Evolutionary conservation across 2,797 vertebrate genomes (phyloP), one percentile per base, ranked within the genome.

Genomic region (Brachymystax lenok): DNA sequence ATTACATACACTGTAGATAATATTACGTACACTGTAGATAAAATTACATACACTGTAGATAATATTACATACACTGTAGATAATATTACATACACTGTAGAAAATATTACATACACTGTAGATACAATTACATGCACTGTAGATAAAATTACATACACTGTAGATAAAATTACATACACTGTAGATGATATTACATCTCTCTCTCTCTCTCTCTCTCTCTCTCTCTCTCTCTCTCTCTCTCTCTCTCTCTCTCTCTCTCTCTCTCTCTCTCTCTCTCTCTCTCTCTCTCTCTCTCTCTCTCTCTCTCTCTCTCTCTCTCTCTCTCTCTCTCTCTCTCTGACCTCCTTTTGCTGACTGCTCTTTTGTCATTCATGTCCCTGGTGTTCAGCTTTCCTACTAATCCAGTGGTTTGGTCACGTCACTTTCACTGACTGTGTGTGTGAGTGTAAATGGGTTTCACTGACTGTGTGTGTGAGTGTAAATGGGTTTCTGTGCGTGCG

Each of bases 271-370:
- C 24, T 77, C 8, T 8, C 33, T 33, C 33, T 63, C 30, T 27
- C n/a, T 50, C 33, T 76, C 28, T 35, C 19, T 75, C 27, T 56
- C 8, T 51, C 24, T 68, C 5, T 68, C 74, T 52, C 4, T 12
- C 33, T 70, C 14, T 8, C 17, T 1, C 13, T 1, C 24, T 83
- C 52, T 69, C 80, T 74, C 64, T 0, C 64, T 35, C 78, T 82
- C 79, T 77, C 75, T 78, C 71, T 19, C 63, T 7, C 46, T 69
- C 82, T 71, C 74, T 56, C 75, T 73, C 69, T 83, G 84, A 84
- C 88, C 85, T 90, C 80, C 66, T 87, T 87, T 84, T 85, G 77
- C 75, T 83, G 76, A n/a, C 76, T 84, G 79, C 79, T 80, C 78
- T 78, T 81, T 86, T 88, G 84, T 87, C 71, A 69, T 71, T 84